phyloP scores from a whole-genome alignment of 2,113 vertebrate species.

The Ifrita kowaldi region DNA sequence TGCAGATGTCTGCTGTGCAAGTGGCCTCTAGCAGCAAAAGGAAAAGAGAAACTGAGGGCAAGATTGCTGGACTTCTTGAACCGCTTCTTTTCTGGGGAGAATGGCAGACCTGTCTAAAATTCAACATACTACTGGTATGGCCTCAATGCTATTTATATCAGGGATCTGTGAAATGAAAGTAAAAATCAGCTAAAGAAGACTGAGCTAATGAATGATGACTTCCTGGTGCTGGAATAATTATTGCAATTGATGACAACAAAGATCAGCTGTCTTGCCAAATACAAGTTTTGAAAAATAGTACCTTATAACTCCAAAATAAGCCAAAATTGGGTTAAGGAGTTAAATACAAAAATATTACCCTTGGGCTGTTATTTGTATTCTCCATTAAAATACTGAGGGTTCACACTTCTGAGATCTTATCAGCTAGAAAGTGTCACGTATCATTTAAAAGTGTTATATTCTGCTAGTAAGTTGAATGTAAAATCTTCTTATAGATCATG shows the following conservation, averaged over 20 bases:
- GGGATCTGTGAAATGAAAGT: not conserved
- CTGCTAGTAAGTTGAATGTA: not conserved
- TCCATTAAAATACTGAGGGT: not conserved
- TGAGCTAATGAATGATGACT: not conserved
- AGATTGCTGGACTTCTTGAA: not conserved
- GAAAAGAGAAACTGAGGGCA: not conserved
- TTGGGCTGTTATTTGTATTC: not conserved
- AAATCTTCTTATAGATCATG: not conserved
- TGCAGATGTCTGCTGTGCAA: not conserved
- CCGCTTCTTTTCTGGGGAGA: not conserved
- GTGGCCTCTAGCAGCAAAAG: not conserved
- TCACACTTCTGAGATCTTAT: not conserved
- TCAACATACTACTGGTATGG: not conserved
- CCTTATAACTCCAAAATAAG: not conserved
- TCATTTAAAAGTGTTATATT: constrained; percentile 14
- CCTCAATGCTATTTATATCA: not conserved
- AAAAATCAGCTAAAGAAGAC: not conserved
- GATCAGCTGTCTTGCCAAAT: not conserved
- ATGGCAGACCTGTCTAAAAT: not conserved
- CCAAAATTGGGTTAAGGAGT: not conserved
- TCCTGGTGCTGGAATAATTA: not conserved
- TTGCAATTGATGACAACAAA: not conserved
- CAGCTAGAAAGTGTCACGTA: not conserved
- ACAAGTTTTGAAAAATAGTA: not conserved
- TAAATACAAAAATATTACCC: not conserved